Evolutionary conservation across 2,888 invertebrate genomes (phyloP), one percentile per base, ranked within the genome.

Genomic region (Chironomus riparius): DNA sequence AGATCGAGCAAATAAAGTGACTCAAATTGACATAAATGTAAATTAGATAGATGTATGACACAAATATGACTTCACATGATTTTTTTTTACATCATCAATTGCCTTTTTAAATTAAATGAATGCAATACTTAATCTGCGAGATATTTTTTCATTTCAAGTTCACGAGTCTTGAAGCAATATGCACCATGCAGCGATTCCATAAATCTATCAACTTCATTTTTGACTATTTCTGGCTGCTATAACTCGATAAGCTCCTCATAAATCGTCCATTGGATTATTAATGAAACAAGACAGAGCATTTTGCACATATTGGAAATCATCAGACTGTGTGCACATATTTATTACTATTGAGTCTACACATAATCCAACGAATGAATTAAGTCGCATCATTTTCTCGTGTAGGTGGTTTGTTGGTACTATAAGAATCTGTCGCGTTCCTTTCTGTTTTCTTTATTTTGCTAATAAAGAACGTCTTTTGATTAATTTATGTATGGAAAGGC

Each of bases 21-120:
- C 47, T 71, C 15, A 50, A 71, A 71, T 71, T 56, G 71, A 71
- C 71, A 48, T 50, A 50, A 71, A 71, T 47, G 48, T 56, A 18
- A 56, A 56, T 56, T 56, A 56, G 56, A 56, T 38, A 38, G 38
- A 38, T 38, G 7, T 2, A 38, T 56, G 56, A 56, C 56, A 56
- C 56, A 56, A 56, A 56, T 56, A 56, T 56, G 56, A 56, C 4
- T 15, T 4, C 50, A 50, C 4, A 50, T 50, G 50, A 50, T 50
- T 50, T 38, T 38, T 38, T 38, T 56, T 56, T 56, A 56, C n/a
- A 56, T 56, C 56, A 56, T 56, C 56, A 56, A 56, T 56, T 56
- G 18, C 56, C 56, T 18, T 56, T 18, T 7, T 56, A 56, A 56
- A 56, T 56, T 56, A 18, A 18, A 56, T 5, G 56, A 56, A 56